Conservation (phyloP, 1,140 invertebrate genomes). For the Hycleus cichorii region DNA sequence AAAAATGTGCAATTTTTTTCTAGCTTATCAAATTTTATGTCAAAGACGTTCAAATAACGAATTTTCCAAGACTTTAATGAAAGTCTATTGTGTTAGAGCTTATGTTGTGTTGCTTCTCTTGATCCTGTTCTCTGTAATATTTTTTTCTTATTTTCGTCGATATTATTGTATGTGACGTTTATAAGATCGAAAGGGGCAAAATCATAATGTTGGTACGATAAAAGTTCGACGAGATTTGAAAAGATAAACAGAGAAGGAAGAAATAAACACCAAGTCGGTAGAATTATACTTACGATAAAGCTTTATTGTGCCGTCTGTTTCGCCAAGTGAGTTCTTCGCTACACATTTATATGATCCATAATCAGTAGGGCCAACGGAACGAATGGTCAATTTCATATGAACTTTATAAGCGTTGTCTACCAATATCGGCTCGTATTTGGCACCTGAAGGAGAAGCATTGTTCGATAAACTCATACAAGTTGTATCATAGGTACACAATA, state of each 20-base stretch:
- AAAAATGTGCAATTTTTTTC: too few species aligned
- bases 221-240: slow-evolving; percentile 10
- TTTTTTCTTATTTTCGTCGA: too few species aligned
- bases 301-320: slow-evolving; percentile 80
- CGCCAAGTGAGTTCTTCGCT: slow-evolving; percentile 81
- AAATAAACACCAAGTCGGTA: neutral
- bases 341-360: slow-evolving; percentile 80
- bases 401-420: slow-evolving; percentile 69
- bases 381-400: slow-evolving; percentile 69
- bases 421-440: slow-evolving; percentile 64
- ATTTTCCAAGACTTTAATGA: too few species aligned
- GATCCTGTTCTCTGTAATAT: too few species aligned
- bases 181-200: slow-evolving; percentile 2
- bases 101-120: too few species aligned
- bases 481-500: too few species aligned
- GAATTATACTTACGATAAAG: slow-evolving; percentile 63
- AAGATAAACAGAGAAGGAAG: neutral
- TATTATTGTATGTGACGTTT: too few species aligned
- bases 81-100: too few species aligned
- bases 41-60: too few species aligned
- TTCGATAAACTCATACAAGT: too few species aligned
- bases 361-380: slow-evolving; percentile 55
- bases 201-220: slow-evolving; percentile 6
- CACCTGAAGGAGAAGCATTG: slow-evolving; percentile 47
- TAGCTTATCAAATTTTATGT: too few species aligned